Evolutionary conservation across 1,140 invertebrate species (phyloP), one percentile per base, ranked within the genome.

Genomic region (Philotrypesis tridentata): DNA sequence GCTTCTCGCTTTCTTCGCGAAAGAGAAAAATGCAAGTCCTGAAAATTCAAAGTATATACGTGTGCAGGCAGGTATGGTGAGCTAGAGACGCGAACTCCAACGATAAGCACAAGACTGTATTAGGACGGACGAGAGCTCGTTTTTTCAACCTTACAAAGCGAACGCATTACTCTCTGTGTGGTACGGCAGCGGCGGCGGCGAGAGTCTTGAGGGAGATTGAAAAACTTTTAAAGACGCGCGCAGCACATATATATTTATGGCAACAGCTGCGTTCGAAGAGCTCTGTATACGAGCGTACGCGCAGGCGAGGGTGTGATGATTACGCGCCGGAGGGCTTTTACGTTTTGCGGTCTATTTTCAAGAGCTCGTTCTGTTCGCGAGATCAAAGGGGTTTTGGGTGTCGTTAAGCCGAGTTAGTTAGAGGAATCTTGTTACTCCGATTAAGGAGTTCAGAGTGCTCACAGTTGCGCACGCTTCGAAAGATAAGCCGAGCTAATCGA

Each of bases 151-250:
- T 5, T 14, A 65, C 60, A 77, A 77, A 67, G 60, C 17, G 61
- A 67, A n/a, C n/a, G n/a, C 74, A 77, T 77, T 14, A 65, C 33
- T 77, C 74, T 77, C 65, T 12, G 43, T 6, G 23, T 55, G 11
- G 60, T n/a, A n/a, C 31, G 21, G 48, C 33, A 61, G n/a, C 12
- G 6, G 33, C 61, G 17, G 60, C 31, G 4, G 48, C 33, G 61
- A 25, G 14, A 23, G 63, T 68, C 40, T 65, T 55, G 43, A 48
- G 67, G 75, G 48, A 78, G 63, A 78, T 78, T 78, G 75, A 48
- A 78, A 78, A 78, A 78, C 37, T 78, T 78, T 78, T 33, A 68
- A 68, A 40, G 63, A 68, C 40, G 60, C 63, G 31, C 68, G 25
- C 68, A 25, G 25, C 23, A 6, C 17, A 12, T 74, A 31, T 60